Base-by-base conservation (phyloP, 2,113 vertebrate species). In the Axis porcinus region DNA sequence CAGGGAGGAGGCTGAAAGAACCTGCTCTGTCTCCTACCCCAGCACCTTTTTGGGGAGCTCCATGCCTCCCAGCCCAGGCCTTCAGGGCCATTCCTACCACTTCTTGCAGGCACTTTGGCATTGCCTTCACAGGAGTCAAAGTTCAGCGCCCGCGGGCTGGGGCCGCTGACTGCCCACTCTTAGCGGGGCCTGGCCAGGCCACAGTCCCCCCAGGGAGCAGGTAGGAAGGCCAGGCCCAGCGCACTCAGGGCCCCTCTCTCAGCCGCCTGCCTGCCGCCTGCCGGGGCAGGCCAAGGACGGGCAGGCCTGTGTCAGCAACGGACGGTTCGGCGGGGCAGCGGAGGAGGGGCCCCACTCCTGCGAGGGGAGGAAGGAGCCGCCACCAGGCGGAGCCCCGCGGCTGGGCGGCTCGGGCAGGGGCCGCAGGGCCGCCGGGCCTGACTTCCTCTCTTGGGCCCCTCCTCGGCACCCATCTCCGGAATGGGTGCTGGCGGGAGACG, bases 271-370 rank as follows among this genome's bases (percentile, higher is more conserved):
- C 36, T 14, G 67, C 89, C 4, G 12, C 47, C 47, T 50, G 47
- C 47, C 47, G 40, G 96, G 94, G 78, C 97, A 57, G 76, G 94
- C 97, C 95, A 98, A 98, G 97, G 98, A 87, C 98, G 15, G 85
- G 60, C 91, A 91, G 28, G 95, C 91, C 97, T 97, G 97, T 98
- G 98, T 98, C 98, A 98, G 98, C 98, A 97, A 97, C 83, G 74
- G 95, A 97, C 79, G 79, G 95, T 86, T 60, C 30, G 4, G 15
- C n/a, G 12, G 60, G 94, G 40, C 52, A 12, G 10, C 9, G 78
- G 90, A 96, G 97, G 97, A 96, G 90, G 94, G 95, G 97, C 96
- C 30, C 4, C 21, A 47, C 15, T 36, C 47, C 62, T 21, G 76
- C 5, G 2, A 36, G 19, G 30, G 74, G 11, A 2, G 54, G 54